These are phyloP conservation scores for Prionailurus bengalensis DNA, from an alignment of 2,113 vertebrate species.

Conservation along the genomic window DNA sequence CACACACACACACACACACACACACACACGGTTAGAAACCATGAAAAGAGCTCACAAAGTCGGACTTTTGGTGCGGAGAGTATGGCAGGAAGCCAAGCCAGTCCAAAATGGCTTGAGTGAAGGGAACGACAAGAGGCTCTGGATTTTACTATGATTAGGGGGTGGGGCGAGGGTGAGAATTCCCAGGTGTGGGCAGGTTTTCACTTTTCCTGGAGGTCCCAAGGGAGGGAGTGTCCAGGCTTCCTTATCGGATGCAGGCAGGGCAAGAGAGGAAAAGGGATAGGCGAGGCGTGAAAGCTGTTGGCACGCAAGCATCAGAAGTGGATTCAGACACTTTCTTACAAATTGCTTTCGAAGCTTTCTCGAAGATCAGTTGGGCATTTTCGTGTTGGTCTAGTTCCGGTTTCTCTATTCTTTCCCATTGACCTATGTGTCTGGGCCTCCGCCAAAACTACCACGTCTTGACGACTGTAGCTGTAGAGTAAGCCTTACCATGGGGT, in stretches of 20 bases:
- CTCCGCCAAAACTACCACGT: not conserved
- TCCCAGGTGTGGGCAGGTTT: not conserved
- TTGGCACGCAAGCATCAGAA: slow-evolving; percentile 29
- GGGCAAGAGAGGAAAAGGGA: not conserved
- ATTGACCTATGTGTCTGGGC: not conserved
- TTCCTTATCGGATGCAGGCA: not conserved
- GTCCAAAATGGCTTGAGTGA: not conserved
- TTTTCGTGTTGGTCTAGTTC: not conserved
- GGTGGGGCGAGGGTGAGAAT: not conserved
- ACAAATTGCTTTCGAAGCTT: not conserved
- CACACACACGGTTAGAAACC: not conserved
- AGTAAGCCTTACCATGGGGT: not conserved
- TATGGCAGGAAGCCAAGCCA: not conserved
- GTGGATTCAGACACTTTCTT: slow-evolving; percentile 12
- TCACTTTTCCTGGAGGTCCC: not conserved
- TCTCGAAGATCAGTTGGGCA: not conserved
- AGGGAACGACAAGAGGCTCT: not conserved
- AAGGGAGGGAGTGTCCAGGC: not conserved
- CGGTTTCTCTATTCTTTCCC: not conserved
- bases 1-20: not conserved
- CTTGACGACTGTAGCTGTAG: not conserved
- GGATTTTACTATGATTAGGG: slow-evolving; percentile 3
- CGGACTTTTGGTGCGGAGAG: not conserved
- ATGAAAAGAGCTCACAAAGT: not conserved
- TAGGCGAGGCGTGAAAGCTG: not conserved